These are phyloP conservation scores for Turnix velox DNA, from an alignment of 2,113 vertebrate genomes.

Conservation along the genomic window DNA sequence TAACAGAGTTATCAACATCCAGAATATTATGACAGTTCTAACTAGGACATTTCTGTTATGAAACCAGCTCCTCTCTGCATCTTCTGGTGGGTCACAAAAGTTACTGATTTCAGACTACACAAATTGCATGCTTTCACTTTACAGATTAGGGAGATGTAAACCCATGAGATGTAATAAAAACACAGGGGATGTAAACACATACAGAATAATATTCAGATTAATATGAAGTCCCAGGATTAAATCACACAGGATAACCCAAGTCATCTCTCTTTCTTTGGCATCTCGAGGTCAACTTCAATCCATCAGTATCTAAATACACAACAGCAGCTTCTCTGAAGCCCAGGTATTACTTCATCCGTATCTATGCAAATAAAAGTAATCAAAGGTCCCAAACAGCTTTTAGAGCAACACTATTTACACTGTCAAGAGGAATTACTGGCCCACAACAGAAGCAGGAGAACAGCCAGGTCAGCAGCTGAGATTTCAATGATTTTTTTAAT, in stretches of 20 bases:
- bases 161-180: too few species aligned
- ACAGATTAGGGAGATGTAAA: background rate
- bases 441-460: constrained; percentile 7
- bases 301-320: background rate
- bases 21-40: background rate
- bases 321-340: background rate
- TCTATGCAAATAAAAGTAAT: background rate
- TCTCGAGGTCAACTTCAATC: background rate
- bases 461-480: constrained; percentile 41
- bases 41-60: background rate
- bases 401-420: constrained; percentile 23
- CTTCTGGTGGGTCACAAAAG: background rate
- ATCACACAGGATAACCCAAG: background rate
- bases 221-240: background rate
- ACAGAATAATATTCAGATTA: background rate
- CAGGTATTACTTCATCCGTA: background rate
- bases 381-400: background rate
- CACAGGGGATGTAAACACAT: too few species aligned
- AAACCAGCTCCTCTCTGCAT: background rate
- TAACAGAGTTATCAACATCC: background rate
- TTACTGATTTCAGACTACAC: background rate
- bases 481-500: constrained; percentile 18
- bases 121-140: background rate
- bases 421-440: constrained; percentile 2
- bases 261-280: background rate